Conservation (phyloP, 2,797 vertebrate genomes). For the Eupleurogrammus muticus region DNA sequence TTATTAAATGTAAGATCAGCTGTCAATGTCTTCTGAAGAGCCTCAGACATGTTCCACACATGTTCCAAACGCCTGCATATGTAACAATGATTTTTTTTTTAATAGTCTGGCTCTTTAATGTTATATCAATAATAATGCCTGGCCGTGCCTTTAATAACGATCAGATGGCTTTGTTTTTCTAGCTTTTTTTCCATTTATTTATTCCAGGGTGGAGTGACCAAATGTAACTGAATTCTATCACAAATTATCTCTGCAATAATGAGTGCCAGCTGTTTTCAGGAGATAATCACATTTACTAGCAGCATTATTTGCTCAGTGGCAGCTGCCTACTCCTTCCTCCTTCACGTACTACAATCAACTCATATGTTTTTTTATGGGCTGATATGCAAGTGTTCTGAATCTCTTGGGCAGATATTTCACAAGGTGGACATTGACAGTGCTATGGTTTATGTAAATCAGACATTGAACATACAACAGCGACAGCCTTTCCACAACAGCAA, state of each 20-base stretch:
- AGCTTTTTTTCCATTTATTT: no score
- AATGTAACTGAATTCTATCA: constrained; percentile 25
- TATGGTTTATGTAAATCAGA: constrained; percentile 34
- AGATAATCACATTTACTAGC: constrained; percentile 35
- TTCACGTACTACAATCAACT: constrained; percentile 33
- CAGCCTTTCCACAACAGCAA: constrained; percentile 29
- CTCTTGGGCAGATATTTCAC: not conserved
- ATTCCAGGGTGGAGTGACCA: constrained; percentile 39
- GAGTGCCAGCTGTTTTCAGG: constrained; percentile 47
- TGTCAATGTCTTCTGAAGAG: not conserved
- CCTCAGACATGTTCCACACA: not conserved
- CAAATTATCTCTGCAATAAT: constrained; percentile 42
- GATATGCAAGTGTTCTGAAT: constrained; percentile 7
- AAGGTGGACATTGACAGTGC: not conserved
- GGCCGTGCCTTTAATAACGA: constrained; percentile 12
- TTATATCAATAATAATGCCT: no score
- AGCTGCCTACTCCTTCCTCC: constrained; percentile 41
- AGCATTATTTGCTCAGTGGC: constrained; percentile 19
- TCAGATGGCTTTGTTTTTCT: constrained; percentile 31
- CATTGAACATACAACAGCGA: not conserved
- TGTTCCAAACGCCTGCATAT: not conserved
- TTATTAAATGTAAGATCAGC: not conserved
- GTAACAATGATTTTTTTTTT: not conserved
- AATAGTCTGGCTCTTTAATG: constrained; percentile 19
- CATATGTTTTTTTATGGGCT: constrained; percentile 29